Evolutionary conservation across 1,140 invertebrate species (phyloP).

Genomic region (Pseudomyrmex dendroicus): DNA sequence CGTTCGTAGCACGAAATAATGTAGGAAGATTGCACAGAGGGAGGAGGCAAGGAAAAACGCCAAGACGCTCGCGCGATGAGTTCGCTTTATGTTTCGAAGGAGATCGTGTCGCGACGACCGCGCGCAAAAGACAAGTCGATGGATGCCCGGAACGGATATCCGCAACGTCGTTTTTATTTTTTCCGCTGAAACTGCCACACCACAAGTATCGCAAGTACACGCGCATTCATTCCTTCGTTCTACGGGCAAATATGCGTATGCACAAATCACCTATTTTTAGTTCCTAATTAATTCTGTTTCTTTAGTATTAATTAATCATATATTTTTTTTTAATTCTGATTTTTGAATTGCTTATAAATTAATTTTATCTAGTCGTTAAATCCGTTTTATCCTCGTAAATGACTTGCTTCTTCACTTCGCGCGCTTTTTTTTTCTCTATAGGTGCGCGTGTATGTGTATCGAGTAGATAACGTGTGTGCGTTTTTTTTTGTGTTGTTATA

Average conservation of each 20-base stretch:
- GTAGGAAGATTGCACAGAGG: slow-evolving; percentile 68
- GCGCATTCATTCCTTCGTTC: slow-evolving; percentile 77
- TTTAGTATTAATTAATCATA: slow-evolving; percentile 81
- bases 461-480: slow-evolving; percentile 1
- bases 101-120: slow-evolving; percentile 61
- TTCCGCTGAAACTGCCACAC: slow-evolving; percentile 42
- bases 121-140: slow-evolving; percentile 2
- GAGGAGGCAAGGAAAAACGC: background rate
- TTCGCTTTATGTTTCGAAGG: slow-evolving; percentile 44
- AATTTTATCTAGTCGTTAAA: slow-evolving; percentile 77
- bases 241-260: slow-evolving; percentile 75
- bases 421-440: slow-evolving; percentile 5
- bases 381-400: slow-evolving; percentile 69
- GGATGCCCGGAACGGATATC: slow-evolving; percentile 57
- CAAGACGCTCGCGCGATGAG: slow-evolving; percentile 13
- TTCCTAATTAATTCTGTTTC: slow-evolving; percentile 74
- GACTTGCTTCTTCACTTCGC: slow-evolving; percentile 58
- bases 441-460: slow-evolving; percentile 8
- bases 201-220: slow-evolving; percentile 64
- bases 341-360: slow-evolving; percentile 74
- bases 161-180: slow-evolving; percentile 40
- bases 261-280: slow-evolving; percentile 78
- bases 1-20: background rate
- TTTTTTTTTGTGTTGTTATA: slow-evolving; percentile 7
- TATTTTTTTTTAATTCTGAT: slow-evolving; percentile 68